Base-by-base conservation (phyloP, 2,113 vertebrate genomes). In the Platycercus adscitus region DNA sequence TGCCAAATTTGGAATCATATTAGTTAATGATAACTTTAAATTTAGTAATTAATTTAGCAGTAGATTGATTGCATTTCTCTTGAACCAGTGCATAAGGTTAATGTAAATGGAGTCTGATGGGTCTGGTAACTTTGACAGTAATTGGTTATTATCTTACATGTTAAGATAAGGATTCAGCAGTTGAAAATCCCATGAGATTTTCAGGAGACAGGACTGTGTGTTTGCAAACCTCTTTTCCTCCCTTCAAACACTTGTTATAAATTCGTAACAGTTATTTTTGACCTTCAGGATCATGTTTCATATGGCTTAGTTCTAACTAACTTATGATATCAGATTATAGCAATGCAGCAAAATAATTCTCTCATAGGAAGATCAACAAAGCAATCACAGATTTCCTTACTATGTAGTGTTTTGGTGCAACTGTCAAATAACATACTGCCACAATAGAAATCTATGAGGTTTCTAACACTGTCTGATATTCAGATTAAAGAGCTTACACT, bases 21-120 rank as follows among this genome's bases (percentile, higher is more conserved):
- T 98, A 97, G 97, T 97, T 97, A 98, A 98, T 96, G 94, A 96
- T 97, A 97, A 97, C 94, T 97, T 97, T 97, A 95, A 98, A 98
- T 98, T 98, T 97, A 97, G 92, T 96, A 96, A 98, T 98, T 98
- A 98, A 92, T 96, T 98, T 98, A 96, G 91, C 82, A 97, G 91
- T 93, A 75, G 66, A 97, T 96, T 96, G 96, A 98, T 98, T 97
- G 83, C 63, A 81, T 97, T 98, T 98, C 91, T 83, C 85, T 96
- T 97, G 96, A 97, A 97, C 93, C 93, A 92, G 84, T 94, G 91
- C 94, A 71, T 97, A 93, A 98, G 98, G 98, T 98, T 98, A 98
- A 98, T 98, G 96, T 91, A 98, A 97, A 91, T 96, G 91, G 56
- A 95, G 86, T 81, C 86, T 94, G 93, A 95, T 91, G 93, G 93